Evolutionary conservation across 2,797 vertebrate species (phyloP).

Genomic region (Catostomus latipinnis): DNA sequence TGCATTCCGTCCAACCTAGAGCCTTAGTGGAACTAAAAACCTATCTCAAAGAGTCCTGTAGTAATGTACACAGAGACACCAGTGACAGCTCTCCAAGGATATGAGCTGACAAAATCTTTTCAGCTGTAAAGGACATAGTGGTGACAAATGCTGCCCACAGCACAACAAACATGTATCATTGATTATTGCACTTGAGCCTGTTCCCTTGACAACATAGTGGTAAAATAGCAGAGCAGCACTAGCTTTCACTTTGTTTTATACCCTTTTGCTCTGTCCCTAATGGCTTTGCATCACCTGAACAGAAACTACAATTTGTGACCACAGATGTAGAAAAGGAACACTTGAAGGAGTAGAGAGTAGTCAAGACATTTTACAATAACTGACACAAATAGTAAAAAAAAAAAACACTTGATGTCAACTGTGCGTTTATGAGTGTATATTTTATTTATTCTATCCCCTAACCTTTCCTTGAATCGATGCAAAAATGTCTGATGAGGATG

Average conservation of each 20-base stretch:
- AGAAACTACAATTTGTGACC: background rate
- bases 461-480: too few relatives aligned
- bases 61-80: background rate
- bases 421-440: too few relatives aligned
- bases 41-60: background rate
- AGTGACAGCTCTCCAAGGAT: background rate
- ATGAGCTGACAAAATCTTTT: background rate
- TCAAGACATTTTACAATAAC: too few relatives aligned
- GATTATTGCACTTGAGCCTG: conserved; percentile 7
- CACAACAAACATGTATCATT: conserved; percentile 4
- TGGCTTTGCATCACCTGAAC: background rate
- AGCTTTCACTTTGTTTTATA: background rate
- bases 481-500: too few relatives aligned
- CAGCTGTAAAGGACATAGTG: conserved; percentile 3
- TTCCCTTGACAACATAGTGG: conserved; percentile 37
- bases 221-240: conserved; percentile 6
- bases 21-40: background rate
- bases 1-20: background rate
- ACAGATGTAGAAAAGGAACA: background rate
- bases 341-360: background rate
- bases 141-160: background rate
- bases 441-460: too few relatives aligned
- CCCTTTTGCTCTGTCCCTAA: background rate
- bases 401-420: too few relatives aligned
- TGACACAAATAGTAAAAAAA: background rate